These are phyloP conservation scores for Anastrepha obliqua DNA, from an alignment of 1,140 invertebrate species.

Conservation along the genomic window DNA sequence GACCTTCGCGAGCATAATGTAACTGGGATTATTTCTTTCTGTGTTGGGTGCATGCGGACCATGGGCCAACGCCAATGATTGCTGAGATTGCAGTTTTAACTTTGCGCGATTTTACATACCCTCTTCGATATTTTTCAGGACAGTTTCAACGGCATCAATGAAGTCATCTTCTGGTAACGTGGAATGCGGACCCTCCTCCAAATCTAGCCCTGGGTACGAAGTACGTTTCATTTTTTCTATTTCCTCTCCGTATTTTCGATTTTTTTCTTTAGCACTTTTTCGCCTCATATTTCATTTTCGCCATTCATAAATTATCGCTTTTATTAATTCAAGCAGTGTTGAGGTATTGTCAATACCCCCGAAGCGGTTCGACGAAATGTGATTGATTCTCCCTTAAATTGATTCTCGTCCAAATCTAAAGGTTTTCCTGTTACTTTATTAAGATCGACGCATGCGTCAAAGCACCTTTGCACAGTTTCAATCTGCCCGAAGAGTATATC, in stretches of 20 bases:
- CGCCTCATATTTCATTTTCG: constrained; percentile 87
- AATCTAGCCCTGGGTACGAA: constrained; percentile 90
- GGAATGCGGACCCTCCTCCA: constrained; percentile 97
- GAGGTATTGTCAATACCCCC: constrained; percentile 91
- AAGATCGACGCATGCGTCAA: constrained; percentile 78
- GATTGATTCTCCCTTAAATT: constrained; percentile 90
- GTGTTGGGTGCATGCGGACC: constrained; percentile 67
- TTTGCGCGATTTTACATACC: constrained; percentile 88
- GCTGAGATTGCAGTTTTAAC: constrained; percentile 77
- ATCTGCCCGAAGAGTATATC: constrained; percentile 94
- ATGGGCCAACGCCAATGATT: constrained; percentile 71
- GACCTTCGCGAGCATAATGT: constrained; percentile 85
- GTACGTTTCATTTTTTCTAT: constrained; percentile 79
- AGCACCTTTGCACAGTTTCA: constrained; percentile 91
- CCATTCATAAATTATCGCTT: constrained; percentile 94
- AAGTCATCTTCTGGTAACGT: constrained; percentile 98
- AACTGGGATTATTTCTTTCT: constrained; percentile 64
- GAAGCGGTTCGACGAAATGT: constrained; percentile 96
- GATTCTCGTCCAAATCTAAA: constrained; percentile 68
- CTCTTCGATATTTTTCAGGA: constrained; percentile 95
- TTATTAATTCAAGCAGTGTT: constrained; percentile 93
- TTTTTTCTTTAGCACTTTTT: constrained; percentile 86
- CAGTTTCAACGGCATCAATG: constrained; percentile 98
- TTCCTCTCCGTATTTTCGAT: constrained; percentile 80
- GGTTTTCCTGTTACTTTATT: constrained; percentile 67